phyloP scores from a whole-genome alignment of 2,888 invertebrate genomes.

The Seira sanloemensis region DNA sequence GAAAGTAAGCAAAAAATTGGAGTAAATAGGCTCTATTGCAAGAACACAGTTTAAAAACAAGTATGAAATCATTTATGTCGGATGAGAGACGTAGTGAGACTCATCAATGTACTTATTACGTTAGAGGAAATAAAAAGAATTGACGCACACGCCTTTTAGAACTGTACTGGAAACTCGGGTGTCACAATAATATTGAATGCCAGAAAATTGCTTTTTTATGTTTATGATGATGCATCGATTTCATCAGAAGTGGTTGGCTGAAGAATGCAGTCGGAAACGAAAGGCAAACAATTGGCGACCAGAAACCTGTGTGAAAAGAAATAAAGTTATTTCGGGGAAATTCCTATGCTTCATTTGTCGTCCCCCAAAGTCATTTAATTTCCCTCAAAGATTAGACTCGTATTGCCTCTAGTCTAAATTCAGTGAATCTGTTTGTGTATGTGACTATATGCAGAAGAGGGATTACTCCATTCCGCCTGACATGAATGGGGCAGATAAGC shows the following conservation, averaged over 20 bases:
- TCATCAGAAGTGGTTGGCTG: neutral
- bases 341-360: no score
- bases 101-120: neutral
- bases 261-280: neutral
- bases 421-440: neutral
- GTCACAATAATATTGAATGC: neutral
- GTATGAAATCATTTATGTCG: neutral
- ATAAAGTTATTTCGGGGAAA: no score
- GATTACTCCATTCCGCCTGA: neutral
- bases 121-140: neutral
- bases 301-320: no score
- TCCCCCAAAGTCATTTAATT: neutral
- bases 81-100: no score
- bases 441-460: neutral
- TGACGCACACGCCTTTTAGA: neutral
- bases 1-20: constrained; percentile 12
- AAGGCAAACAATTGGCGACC: neutral
- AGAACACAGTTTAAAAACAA: neutral
- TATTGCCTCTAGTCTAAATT: neutral
- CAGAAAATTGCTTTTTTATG: no score
- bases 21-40: constrained; percentile 11
- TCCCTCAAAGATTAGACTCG: neutral
- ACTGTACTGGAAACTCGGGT: neutral
- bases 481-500: neutral
- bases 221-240: neutral